Percentiles rank a stretch among this genome's conserved stretches.
These are phyloP conservation scores for Mus spicilegus DNA, from an alignment of 2,113 vertebrate species.

Conservation along the genomic window DNA sequence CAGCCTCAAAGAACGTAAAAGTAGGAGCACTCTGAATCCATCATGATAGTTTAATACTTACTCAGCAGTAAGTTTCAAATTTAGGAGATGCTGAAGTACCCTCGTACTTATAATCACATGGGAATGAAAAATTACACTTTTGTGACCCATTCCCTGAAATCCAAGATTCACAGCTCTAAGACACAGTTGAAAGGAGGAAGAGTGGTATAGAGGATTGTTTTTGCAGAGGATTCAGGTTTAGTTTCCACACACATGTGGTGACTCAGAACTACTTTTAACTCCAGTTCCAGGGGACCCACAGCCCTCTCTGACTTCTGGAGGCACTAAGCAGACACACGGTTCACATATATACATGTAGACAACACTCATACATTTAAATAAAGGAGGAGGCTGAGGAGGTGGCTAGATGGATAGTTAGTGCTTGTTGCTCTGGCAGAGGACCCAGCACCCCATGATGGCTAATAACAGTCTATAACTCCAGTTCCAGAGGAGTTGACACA, in stretches of 20 bases:
- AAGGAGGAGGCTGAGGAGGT: not conserved
- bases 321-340: not conserved
- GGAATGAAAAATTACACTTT: constrained; percentile 7
- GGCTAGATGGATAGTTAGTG: not conserved
- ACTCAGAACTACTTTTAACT: not conserved
- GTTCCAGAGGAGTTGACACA: too few relatives aligned
- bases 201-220: not conserved
- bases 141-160: not conserved
- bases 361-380: not conserved
- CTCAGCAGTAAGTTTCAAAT: not conserved
- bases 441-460: not conserved
- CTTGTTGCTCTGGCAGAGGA: not conserved
- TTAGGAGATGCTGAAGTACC: not conserved
- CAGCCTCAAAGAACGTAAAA: constrained; percentile 23
- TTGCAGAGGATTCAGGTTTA: not conserved
- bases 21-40: not conserved
- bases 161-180: constrained; percentile 44
- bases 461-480: not conserved
- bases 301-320: not conserved
- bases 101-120: not conserved
- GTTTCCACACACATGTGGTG: not conserved
- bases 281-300: not conserved
- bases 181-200: constrained; percentile 25
- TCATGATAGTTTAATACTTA: not conserved
- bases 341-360: not conserved